phyloP scores from a whole-genome alignment of 2,797 vertebrate genomes.

The Sandelia bainsii region DNA sequence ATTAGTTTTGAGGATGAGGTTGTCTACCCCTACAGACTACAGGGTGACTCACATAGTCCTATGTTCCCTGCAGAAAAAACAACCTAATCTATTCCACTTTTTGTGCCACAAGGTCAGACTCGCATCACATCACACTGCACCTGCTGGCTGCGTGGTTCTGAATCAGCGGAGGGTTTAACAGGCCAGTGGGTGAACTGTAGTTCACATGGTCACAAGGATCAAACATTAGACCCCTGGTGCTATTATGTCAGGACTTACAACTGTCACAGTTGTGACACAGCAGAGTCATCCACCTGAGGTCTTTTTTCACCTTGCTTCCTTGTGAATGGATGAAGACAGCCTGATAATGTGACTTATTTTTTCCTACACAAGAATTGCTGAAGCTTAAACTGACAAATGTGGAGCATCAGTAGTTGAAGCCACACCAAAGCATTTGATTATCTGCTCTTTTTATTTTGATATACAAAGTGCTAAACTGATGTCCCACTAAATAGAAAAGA shows the following conservation, averaged over 20 bases:
- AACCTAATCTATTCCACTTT: constrained; percentile 61
- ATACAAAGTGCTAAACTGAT: neutral
- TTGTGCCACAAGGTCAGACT: constrained; percentile 34
- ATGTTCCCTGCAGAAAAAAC: constrained; percentile 32
- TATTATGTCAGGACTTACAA: constrained; percentile 31
- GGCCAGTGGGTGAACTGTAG: constrained; percentile 21
- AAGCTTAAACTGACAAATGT: constrained; percentile 24
- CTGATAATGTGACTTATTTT: constrained; percentile 29
- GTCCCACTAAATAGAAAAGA: neutral
- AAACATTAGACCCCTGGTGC: constrained; percentile 39
- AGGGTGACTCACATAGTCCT: constrained; percentile 41
- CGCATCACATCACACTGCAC: constrained; percentile 34
- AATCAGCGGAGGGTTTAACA: constrained; percentile 54
- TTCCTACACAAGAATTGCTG: constrained; percentile 19
- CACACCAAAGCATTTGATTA: constrained; percentile 9
- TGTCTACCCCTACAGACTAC: constrained; percentile 38
- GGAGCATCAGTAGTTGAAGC: neutral
- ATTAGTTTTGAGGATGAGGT: constrained; percentile 18
- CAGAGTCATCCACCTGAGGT: constrained; percentile 34
- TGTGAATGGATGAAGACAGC: constrained; percentile 41
- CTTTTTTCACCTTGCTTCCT: constrained; percentile 46
- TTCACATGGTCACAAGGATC: constrained; percentile 48
- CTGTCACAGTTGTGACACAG: constrained; percentile 42
- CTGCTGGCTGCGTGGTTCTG: constrained; percentile 40
- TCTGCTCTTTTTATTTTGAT: constrained; percentile 5